A percentile compares a stretch with the other conserved stretches of the same genome.
Conservation (phyloP, 2,888 invertebrate species). For the Pinctada fucata region DNA sequence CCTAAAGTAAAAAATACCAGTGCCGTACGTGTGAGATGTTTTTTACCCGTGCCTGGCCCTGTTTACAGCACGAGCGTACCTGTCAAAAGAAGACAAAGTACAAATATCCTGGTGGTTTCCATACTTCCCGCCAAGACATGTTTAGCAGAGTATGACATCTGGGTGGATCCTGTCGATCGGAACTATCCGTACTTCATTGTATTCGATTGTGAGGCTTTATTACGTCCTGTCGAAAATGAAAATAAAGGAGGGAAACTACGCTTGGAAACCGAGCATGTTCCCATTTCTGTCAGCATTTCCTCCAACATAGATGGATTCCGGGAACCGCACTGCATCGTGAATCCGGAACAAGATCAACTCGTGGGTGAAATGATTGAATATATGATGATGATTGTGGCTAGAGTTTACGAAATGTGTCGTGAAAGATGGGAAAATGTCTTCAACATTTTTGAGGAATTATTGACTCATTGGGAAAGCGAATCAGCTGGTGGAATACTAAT, state of each 20-base stretch:
- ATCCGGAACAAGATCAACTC: slow-evolving; percentile 28
- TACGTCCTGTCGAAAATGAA: slow-evolving; percentile 17
- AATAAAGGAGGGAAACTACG: slow-evolving; percentile 26
- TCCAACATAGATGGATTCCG: slow-evolving; percentile 30
- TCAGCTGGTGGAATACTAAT: background rate
- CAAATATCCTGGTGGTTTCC: slow-evolving; percentile 37
- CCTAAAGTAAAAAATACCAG: slow-evolving; percentile 23
- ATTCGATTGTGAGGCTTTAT: slow-evolving; percentile 33
- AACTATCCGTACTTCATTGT: slow-evolving; percentile 38
- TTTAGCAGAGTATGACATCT: slow-evolving; percentile 19
- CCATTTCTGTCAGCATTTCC: slow-evolving; percentile 37
- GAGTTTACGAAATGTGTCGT: background rate
- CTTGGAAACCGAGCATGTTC: slow-evolving; percentile 33
- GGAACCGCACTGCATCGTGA: slow-evolving; percentile 30
- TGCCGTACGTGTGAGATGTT: slow-evolving; percentile 22
- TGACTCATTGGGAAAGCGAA: slow-evolving; percentile 4
- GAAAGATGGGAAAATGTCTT: slow-evolving; percentile 24
- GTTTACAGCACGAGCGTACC: slow-evolving; percentile 1
- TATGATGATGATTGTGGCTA: slow-evolving; percentile 2
- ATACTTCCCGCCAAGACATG: slow-evolving; percentile 21
- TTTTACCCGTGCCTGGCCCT: slow-evolving; percentile 7
- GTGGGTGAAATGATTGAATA: background rate
- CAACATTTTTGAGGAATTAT: slow-evolving; percentile 2
- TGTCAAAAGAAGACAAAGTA: slow-evolving; percentile 31
- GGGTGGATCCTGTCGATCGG: slow-evolving; percentile 21